Evolutionary conservation across 2,888 invertebrate genomes (phyloP).

Genomic region (Sinotaia quadrata): DNA sequence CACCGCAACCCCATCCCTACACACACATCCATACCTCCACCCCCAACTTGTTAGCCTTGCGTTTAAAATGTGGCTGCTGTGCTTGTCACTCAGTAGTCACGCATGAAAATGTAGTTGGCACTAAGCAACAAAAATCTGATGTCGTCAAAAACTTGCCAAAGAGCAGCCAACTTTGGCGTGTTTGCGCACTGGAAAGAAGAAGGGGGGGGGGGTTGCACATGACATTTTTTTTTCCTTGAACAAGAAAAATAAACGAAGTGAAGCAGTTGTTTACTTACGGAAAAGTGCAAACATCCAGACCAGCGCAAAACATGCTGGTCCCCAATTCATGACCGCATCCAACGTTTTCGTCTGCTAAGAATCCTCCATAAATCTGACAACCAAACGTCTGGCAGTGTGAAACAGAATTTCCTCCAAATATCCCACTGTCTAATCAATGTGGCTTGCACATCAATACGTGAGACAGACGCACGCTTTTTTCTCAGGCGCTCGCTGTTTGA

Average conservation of each 20-base stretch:
- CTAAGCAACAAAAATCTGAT: not conserved
- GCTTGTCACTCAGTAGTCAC: too few species aligned
- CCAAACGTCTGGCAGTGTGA: slow-evolving; percentile 16
- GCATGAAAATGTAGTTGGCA: too few species aligned
- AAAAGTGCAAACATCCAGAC: slow-evolving; percentile 22
- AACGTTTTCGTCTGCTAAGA: slow-evolving; percentile 26
- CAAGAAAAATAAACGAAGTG: slow-evolving; percentile 9
- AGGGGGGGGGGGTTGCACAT: not conserved
- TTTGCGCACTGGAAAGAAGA: not conserved
- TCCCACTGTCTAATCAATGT: slow-evolving; percentile 24
- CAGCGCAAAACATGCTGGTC: slow-evolving; percentile 27
- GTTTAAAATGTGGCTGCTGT: too few species aligned
- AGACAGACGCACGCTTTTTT: slow-evolving; percentile 16
- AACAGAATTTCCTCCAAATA: slow-evolving; percentile 19
- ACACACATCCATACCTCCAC: too few species aligned
- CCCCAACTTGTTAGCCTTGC: too few species aligned
- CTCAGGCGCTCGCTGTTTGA: slow-evolving; percentile 35
- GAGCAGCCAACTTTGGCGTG: not conserved
- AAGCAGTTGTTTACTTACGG: slow-evolving; percentile 34
- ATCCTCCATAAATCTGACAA: slow-evolving; percentile 32
- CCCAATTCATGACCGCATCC: slow-evolving; percentile 36
- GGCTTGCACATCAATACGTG: slow-evolving; percentile 16
- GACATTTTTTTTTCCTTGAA: too few species aligned
- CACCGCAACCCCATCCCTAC: too few species aligned
- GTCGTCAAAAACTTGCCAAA: not conserved